Evolutionary conservation across 2,888 invertebrate genomes (phyloP), one percentile per base, ranked within the genome.

Genomic region (Cyaniris semiargus): DNA sequence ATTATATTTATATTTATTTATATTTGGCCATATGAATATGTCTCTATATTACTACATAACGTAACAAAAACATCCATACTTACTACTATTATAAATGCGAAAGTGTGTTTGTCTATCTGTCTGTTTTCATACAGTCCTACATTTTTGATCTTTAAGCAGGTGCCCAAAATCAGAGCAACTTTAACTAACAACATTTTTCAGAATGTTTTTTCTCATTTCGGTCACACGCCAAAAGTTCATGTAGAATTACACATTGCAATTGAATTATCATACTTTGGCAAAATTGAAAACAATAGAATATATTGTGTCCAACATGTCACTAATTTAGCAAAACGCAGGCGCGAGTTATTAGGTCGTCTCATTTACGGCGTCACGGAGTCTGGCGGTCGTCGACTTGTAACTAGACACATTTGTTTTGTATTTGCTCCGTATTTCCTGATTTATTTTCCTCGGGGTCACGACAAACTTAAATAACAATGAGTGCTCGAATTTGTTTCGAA

Each of bases 331-430:
- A 74, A 74, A 48, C 74, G 74, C 27, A 74, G 15, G 23, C 53
- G 15, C 23, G 53, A 53, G 15, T 74, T 74, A 53, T 27, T 53
- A 74, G 74, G 74, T 74, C 74, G 53, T 53, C 48, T 74, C 48
- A 53, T 74, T 44, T 13, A 48, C 18, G 74, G 74, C 74, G 74
- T 27, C 74, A 7, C 53, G 6, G 23, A 48, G 74, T 74, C 74
- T 74, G 48, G 44, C 18, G 23, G 38, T 48, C 53, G 23, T 74
- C 27, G 48, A 74, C 74, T 74, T 74, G 74, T 74, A 74, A 48
- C 74, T 27, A 48, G 74, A 74, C 74, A 74, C 74, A 74, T 48
- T 74, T 48, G 74, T 74, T 74, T 74, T 74, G 74, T 74, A 48
- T 74, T 74, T 74, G 74, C 27, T 74, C 48, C 74, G 23, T 66